Conservation (phyloP, 1,140 invertebrate genomes). For the Pemphigus obesinymphae region DNA sequence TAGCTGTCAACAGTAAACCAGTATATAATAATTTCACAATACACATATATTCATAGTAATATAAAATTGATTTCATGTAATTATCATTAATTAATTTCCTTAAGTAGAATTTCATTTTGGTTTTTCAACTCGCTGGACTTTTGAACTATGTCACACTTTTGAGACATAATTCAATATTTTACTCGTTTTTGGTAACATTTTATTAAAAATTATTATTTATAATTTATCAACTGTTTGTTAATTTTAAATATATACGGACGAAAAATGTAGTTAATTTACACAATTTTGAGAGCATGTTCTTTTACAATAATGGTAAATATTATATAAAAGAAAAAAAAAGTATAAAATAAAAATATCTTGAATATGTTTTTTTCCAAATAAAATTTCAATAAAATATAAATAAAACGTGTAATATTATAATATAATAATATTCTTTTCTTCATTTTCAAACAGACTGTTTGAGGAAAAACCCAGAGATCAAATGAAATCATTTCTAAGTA, state of each 20-base stretch:
- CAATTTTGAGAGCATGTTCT: neutral
- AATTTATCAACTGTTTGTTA: too few relatives aligned
- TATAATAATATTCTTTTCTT: constrained; percentile 5
- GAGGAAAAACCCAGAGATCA: constrained; percentile 37
- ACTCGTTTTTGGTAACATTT: constrained; percentile 28
- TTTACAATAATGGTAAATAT: neutral
- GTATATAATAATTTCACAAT: constrained; percentile 28
- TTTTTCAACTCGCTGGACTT: constrained; percentile 21
- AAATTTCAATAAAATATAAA: constrained; percentile 38
- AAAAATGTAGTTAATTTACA: neutral
- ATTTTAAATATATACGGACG: neutral
- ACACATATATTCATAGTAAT: constrained; percentile 2
- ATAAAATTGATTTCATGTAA: constrained; percentile 6
- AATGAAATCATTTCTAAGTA: constrained; percentile 41
- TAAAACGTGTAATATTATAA: constrained; percentile 19
- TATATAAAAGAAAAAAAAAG: neutral
- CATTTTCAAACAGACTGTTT: constrained; percentile 32
- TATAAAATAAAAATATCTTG: constrained; percentile 27
- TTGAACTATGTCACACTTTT: too few relatives aligned
- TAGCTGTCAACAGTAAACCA: constrained; percentile 35
- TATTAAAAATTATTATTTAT: neutral
- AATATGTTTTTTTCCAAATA: constrained; percentile 15
- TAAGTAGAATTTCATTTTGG: constrained; percentile 39
- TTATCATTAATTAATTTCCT: neutral
- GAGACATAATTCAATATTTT: neutral